A percentile compares a stretch with the other conserved stretches of the same genome.
These are phyloP conservation scores for Tetramorium alpestre DNA, from an alignment of 1,140 invertebrate genomes.

Conservation along the genomic window DNA sequence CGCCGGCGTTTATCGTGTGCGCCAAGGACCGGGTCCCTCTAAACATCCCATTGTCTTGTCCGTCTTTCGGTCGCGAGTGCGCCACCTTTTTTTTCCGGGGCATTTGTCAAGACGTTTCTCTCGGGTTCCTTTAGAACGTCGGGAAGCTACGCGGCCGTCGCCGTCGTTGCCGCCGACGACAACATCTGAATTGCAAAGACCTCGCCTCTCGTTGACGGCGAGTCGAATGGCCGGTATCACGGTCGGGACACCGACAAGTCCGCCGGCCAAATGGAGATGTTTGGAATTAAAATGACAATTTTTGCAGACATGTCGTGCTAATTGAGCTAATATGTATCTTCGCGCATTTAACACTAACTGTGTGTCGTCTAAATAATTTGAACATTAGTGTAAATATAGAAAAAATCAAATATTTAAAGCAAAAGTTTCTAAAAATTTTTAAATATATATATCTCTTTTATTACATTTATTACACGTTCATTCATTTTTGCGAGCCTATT, in stretches of 20 bases:
- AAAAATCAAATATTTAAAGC: not conserved
- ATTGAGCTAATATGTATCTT: not conserved
- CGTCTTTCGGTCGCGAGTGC: slow-evolving; percentile 66
- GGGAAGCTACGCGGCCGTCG: not conserved
- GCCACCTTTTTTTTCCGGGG: slow-evolving; percentile 63
- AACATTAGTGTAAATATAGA: not conserved
- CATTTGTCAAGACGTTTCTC: slow-evolving; percentile 75
- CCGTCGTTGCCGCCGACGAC: slow-evolving; percentile 37
- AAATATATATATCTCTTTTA: not conserved
- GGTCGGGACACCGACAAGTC: slow-evolving; percentile 27
- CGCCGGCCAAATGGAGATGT: slow-evolving; percentile 66
- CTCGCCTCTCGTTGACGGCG: slow-evolving; percentile 35
- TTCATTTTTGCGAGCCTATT: not conserved
- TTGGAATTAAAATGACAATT: slow-evolving; percentile 58
- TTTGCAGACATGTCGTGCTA: slow-evolving; percentile 10
- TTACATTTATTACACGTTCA: not conserved
- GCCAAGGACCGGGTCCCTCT: slow-evolving; percentile 55
- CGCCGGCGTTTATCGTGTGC: slow-evolving; percentile 54
- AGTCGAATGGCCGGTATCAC: slow-evolving; percentile 41
- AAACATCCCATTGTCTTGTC: slow-evolving; percentile 80
- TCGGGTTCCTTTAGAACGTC: slow-evolving; percentile 26
- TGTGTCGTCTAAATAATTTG: not conserved
- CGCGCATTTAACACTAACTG: not conserved
- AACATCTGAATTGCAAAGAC: slow-evolving; percentile 75
- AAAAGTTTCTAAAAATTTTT: not conserved